Conservation (phyloP, 2,888 invertebrate species). For the Lumbricus terrestris region DNA sequence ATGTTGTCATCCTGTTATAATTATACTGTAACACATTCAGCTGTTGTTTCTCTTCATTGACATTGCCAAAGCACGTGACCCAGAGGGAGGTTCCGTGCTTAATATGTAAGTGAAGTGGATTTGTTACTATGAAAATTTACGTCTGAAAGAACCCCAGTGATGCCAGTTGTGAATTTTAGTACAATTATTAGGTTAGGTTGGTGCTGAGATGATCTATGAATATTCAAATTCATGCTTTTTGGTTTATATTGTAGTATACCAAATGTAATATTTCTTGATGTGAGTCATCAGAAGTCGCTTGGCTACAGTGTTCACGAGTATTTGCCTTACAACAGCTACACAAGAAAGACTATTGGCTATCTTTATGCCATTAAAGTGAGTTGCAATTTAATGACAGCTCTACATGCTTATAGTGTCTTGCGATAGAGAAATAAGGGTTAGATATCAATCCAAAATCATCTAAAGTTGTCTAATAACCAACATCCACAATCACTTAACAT, state of each 20-base stretch:
- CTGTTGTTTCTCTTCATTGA: too few species aligned
- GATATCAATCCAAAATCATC: background rate
- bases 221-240: background rate
- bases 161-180: too few species aligned
- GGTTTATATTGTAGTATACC: constrained; percentile 33
- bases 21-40: too few species aligned
- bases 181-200: background rate
- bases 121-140: too few species aligned
- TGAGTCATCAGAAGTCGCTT: constrained; percentile 35
- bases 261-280: constrained; percentile 37
- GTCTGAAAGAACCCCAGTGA: too few species aligned
- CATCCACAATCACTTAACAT: background rate
- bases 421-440: background rate
- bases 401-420: background rate
- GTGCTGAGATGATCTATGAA: background rate
- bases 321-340: constrained; percentile 39
- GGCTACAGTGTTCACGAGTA: constrained; percentile 29
- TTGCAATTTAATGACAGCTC: background rate
- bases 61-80: too few species aligned
- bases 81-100: too few species aligned
- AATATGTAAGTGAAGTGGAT: too few species aligned
- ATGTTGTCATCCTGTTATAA: too few species aligned
- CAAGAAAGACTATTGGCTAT: constrained; percentile 41
- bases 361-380: constrained; percentile 42
- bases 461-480: background rate